These are phyloP conservation scores for Rotaria magnacalcarata DNA, from an alignment of 2,888 invertebrate genomes.

Conservation along the genomic window DNA sequence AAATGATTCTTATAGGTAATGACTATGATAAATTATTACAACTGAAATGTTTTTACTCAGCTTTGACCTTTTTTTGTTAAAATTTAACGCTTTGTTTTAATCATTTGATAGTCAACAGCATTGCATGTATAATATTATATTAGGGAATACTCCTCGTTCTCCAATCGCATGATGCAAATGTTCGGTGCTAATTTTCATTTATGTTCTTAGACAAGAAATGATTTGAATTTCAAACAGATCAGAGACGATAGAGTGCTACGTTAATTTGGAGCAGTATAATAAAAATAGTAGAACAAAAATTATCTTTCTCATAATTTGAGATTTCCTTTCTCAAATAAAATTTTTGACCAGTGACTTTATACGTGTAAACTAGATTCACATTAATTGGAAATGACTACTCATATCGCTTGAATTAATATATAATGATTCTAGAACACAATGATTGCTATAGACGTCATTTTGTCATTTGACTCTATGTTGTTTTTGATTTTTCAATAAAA, in stretches of 20 bases:
- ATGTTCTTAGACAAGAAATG: neutral
- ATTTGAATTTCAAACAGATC: conserved; percentile 12
- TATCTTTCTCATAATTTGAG: neutral
- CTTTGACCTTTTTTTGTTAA: too few relatives aligned
- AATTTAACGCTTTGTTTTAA: neutral
- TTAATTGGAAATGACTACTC: neutral
- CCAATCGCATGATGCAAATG: neutral
- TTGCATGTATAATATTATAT: neutral
- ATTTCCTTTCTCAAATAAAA: neutral
- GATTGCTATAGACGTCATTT: too few relatives aligned
- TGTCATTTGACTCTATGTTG: too few relatives aligned
- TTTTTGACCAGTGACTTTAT: neutral
- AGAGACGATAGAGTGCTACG: neutral
- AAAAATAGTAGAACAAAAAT: neutral
- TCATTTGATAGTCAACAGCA: neutral
- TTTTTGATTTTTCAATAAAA: too few relatives aligned
- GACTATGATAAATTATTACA: too few relatives aligned
- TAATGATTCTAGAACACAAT: too few relatives aligned
- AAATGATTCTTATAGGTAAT: too few relatives aligned
- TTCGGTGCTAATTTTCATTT: neutral
- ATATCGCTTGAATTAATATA: neutral
- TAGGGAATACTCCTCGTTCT: neutral
- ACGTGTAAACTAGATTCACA: neutral
- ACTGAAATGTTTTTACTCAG: too few relatives aligned
- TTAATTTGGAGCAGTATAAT: neutral